These are phyloP conservation scores for Zhengitettix transpicula DNA, from an alignment of 2,888 invertebrate genomes.

Conservation along the genomic window DNA sequence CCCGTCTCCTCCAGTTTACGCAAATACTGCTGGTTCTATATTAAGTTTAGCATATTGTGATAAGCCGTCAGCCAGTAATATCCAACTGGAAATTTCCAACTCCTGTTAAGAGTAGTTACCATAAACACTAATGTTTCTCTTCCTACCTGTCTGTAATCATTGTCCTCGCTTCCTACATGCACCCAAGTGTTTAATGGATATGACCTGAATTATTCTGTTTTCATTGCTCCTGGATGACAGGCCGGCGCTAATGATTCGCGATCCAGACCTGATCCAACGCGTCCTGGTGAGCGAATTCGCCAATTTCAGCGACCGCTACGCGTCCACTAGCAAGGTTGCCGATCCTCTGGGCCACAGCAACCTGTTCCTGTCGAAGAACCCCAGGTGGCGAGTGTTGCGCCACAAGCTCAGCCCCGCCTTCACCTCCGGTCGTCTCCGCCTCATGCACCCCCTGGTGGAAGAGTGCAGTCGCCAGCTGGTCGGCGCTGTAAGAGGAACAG, in stretches of 20 bases:
- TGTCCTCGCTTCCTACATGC: too few species aligned
- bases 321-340: background rate
- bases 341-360: background rate
- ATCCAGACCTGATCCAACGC: background rate
- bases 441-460: background rate
- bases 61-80: too few species aligned
- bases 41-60: too few species aligned
- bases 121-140: too few species aligned
- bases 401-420: background rate
- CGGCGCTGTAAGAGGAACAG: background rate
- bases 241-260: background rate
- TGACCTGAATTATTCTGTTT: too few species aligned
- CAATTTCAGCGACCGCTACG: background rate
- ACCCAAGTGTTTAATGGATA: too few species aligned
- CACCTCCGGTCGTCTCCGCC: background rate
- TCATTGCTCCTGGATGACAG: too few species aligned
- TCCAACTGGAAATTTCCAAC: too few species aligned
- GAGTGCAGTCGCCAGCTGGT: background rate
- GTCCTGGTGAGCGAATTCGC: background rate
- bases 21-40: too few species aligned
- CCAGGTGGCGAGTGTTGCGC: background rate
- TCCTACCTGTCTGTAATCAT: too few species aligned
- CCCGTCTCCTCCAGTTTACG: too few species aligned
- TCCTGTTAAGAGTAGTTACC: too few species aligned
- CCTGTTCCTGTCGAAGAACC: background rate